Conservation (phyloP, 2,113 vertebrate species). For the Octodon degus region DNA sequence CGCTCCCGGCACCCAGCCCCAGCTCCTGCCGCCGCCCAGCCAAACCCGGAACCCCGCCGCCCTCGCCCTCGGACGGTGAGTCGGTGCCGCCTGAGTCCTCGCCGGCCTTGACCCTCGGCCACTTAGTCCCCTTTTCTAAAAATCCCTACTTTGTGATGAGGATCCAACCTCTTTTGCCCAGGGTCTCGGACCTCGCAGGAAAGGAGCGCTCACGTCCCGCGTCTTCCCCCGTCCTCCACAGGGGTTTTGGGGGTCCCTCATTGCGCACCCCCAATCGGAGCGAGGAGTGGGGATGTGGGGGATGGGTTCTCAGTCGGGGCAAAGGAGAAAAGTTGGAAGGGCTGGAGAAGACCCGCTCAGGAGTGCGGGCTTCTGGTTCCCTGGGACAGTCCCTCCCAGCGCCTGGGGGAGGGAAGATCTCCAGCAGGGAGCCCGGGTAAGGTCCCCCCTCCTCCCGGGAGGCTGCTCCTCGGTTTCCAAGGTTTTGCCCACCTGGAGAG, state of each 20-base stretch:
- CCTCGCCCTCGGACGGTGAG: conserved; percentile 60
- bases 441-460: not conserved
- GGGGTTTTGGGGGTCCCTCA: no score
- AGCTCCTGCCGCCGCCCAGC: conserved; percentile 41
- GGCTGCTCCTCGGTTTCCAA: accelerated
- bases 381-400: not conserved
- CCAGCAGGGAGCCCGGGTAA: not conserved
- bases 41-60: conserved; percentile 1
- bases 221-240: no score
- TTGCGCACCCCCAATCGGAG: not conserved
- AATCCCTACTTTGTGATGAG: not conserved
- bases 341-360: not conserved
- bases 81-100: not conserved
- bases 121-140: not conserved
- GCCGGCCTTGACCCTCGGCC: not conserved
- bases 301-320: not conserved
- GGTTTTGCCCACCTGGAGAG: not conserved
- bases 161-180: not conserved
- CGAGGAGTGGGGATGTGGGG: not conserved
- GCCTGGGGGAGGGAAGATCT: not conserved
- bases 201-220: not conserved
- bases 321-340: not conserved
- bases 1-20: conserved; percentile 38
- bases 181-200: not conserved
- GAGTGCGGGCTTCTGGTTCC: no score